These are phyloP conservation scores for Bambusicola thoracicus DNA, from an alignment of 2,113 vertebrate species.

Conservation along the genomic window DNA sequence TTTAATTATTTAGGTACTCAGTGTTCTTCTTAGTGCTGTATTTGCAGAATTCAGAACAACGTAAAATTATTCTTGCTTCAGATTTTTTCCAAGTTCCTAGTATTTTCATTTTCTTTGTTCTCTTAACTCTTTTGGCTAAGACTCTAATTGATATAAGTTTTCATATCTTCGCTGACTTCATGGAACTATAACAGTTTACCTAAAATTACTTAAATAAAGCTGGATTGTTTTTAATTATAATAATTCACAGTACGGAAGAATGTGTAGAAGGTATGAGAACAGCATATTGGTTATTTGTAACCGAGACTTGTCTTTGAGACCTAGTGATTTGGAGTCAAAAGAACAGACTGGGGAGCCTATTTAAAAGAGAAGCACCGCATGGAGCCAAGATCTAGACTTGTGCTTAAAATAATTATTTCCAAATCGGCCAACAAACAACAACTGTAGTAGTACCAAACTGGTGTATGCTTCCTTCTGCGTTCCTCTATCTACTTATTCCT, in stretches of 20 bases:
- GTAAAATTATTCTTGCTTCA: slow-evolving; percentile 22
- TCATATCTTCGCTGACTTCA: not conserved
- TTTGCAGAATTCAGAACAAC: slow-evolving; percentile 55
- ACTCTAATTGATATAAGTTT: not conserved
- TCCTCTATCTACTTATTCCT: not conserved
- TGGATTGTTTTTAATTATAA: not conserved
- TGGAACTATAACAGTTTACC: not conserved
- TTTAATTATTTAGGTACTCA: slow-evolving; percentile 68
- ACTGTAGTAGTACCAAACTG: not conserved
- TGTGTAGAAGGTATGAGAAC: not conserved
- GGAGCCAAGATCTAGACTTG: not conserved
- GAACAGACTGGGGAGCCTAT: not conserved
- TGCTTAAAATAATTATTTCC: not conserved
- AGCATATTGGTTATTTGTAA: not conserved
- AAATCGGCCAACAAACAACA: not conserved
- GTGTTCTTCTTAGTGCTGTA: slow-evolving; percentile 12
- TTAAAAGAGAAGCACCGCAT: not conserved
- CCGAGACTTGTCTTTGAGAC: not conserved
- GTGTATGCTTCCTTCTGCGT: not conserved
- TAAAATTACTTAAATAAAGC: not conserved
- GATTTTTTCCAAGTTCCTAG: not conserved
- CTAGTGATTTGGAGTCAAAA: not conserved
- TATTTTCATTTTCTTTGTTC: not conserved
- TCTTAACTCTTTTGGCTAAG: not conserved
- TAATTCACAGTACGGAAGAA: not conserved